Evolutionary conservation across 2,888 invertebrate species (phyloP), one percentile per base, ranked within the genome.

Genomic region (Pyrrhopygopsis socrates): DNA sequence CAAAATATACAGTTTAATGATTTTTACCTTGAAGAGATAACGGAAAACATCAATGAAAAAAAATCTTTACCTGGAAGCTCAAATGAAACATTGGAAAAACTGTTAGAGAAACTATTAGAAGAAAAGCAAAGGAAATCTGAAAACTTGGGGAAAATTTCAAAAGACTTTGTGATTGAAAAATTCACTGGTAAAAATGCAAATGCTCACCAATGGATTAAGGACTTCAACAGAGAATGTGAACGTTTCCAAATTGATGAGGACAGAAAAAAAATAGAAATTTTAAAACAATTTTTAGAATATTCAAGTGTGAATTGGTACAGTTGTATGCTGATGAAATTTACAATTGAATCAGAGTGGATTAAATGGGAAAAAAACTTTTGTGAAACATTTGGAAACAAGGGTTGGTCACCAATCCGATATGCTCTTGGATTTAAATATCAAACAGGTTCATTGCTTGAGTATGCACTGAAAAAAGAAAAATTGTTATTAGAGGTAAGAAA

Each of bases 361-460:
- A 75, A 83, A 13, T 87, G 87, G 84, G 79, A 89, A 78, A 41
- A 8, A 73, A 87, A 54, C 22, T 84, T 87, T 38, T 54, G 71
- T 82, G 86, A 95, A 78, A 92, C 95, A 15, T 95, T 75, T 87
- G 89, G 79, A 20, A 90, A 93, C 29, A 93, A 92, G 82, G 93
- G 94, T 2, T 94, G 94, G 94, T 74, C 79, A 20, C 34, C 86
- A 24, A 65, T 83, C 24, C 84, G 50, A 63, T 86, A 84, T 81
- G 84, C 85, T 50, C 24, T 91, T 11, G 38, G 27, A 24, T 89
- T 83, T 77, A 84, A 81, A 67, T 85, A 87, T 75, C 71, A 22
- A 76, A 41, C 77, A n/a, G 89, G 87, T 5, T 86, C 86, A 30
- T 38, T 89, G 22, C 29, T 86, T 41, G 88, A 89, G 68, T 91